Conservation (phyloP, 2,888 invertebrate genomes). For the Rutpela maculata region DNA sequence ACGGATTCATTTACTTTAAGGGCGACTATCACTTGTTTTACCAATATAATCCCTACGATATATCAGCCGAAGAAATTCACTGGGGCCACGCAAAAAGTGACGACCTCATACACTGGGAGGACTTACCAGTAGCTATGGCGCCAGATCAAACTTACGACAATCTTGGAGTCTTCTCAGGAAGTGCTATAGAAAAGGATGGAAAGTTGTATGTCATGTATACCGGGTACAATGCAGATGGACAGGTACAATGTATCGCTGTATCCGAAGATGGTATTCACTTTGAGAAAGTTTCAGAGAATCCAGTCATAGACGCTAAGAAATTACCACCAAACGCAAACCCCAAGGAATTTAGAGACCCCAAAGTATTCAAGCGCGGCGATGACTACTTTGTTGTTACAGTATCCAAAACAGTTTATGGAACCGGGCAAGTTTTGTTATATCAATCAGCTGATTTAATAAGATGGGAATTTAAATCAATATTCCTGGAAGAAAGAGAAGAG, state of each 20-base stretch:
- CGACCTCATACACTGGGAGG: constrained; percentile 75
- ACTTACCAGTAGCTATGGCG: constrained; percentile 74
- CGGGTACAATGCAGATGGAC: constrained; percentile 68
- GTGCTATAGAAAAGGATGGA: constrained; percentile 72
- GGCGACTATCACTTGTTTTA: constrained; percentile 75
- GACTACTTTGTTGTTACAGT: too few species aligned
- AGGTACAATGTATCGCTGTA: constrained; percentile 66
- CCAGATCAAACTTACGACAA: constrained; percentile 71
- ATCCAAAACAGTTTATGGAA: constrained; percentile 58
- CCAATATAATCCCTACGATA: constrained; percentile 74
- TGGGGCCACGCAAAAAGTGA: constrained; percentile 76
- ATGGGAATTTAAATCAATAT: constrained; percentile 49
- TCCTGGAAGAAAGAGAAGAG: constrained; percentile 39
- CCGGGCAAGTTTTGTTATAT: constrained; percentile 72
- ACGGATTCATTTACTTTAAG: constrained; percentile 74
- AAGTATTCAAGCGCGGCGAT: too few species aligned
- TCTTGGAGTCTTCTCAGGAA: constrained; percentile 75
- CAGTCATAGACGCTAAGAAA: constrained; percentile 61
- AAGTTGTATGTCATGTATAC: constrained; percentile 72
- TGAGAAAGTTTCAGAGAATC: constrained; percentile 65
- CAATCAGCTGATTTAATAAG: constrained; percentile 69
- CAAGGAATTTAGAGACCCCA: too few species aligned
- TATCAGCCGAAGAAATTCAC: constrained; percentile 70
- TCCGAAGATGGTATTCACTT: constrained; percentile 71
- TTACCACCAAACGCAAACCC: constrained; percentile 70